Percentiles rank a stretch among this genome's conserved stretches.
Conservation (phyloP, 2,113 vertebrate species). For the Sardina pilchardus region DNA sequence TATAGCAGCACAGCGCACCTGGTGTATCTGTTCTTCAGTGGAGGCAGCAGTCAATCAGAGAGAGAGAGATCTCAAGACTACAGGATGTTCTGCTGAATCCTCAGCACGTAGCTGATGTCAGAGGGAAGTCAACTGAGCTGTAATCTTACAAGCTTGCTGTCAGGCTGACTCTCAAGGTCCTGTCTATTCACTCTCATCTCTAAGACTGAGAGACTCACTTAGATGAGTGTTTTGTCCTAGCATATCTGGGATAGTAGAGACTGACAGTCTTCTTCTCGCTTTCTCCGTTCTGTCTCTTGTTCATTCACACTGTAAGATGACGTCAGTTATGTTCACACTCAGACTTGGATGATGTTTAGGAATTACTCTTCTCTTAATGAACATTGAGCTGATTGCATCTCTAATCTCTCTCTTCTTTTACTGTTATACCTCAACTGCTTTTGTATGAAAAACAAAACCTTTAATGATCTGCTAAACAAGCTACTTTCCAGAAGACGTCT, state of each 20-base stretch:
- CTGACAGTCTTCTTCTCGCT: slow-evolving; percentile 33
- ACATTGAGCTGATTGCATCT: slow-evolving; percentile 36
- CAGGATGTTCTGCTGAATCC: neutral
- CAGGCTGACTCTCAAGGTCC: neutral
- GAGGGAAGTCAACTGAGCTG: neutral
- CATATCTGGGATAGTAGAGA: neutral
- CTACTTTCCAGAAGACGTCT: slow-evolving; percentile 15
- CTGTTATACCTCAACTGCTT: neutral
- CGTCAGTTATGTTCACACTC: slow-evolving; percentile 51
- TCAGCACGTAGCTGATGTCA: neutral
- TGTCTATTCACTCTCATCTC: neutral
- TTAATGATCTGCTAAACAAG: slow-evolving; percentile 20
- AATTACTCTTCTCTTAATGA: slow-evolving; percentile 50
- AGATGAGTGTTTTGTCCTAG: neutral
- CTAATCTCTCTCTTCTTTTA: too few species aligned
- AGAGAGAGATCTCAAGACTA: neutral
- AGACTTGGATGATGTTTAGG: slow-evolving; percentile 42
- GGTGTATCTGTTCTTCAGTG: neutral
- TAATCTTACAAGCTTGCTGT: neutral
- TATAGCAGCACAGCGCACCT: too few species aligned
- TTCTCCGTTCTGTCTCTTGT: slow-evolving; percentile 46
- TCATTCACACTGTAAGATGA: slow-evolving; percentile 41
- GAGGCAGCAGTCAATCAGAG: neutral
- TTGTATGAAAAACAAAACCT: slow-evolving; percentile 29
- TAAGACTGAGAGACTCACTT: neutral